A percentile compares a stretch with the other conserved stretches of the same genome.
Evolutionary conservation across 2,113 vertebrate species (phyloP).

Genomic region (Ceuthmochares aereus): DNA sequence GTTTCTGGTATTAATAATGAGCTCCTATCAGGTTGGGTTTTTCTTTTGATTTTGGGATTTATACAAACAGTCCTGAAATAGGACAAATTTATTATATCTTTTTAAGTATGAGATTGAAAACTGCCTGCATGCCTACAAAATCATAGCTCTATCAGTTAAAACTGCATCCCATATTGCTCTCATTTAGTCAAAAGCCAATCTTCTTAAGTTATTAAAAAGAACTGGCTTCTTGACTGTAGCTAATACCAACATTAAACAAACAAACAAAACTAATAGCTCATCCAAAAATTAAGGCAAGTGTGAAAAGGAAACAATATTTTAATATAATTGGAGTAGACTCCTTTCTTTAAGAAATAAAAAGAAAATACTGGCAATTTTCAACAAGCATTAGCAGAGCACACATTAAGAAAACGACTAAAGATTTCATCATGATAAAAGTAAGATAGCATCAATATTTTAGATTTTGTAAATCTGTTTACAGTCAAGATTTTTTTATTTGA

Average conservation of each 20-base stretch:
- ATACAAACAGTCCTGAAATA: not conserved
- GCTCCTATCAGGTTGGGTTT: not conserved
- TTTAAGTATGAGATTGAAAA: not conserved
- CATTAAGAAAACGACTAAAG: not conserved
- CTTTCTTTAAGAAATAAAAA: not conserved
- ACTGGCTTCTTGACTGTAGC: not conserved
- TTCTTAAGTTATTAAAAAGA: not conserved
- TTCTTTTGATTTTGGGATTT: not conserved
- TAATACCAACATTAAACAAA: not conserved
- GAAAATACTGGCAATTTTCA: not conserved
- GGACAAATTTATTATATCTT: not conserved
- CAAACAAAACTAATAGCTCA: not conserved
- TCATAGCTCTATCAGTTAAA: constrained; percentile 1
- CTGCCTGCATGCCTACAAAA: not conserved
- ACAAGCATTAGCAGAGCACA: not conserved
- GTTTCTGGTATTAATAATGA: not conserved
- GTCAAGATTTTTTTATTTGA: constrained; percentile 29
- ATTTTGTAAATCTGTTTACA: constrained; percentile 53
- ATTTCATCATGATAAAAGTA: constrained; percentile 19
- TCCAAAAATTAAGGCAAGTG: not conserved
- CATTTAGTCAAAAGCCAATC: constrained; percentile 7
- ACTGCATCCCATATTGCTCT: not conserved
- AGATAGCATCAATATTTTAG: constrained; percentile 21
- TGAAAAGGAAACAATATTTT: not conserved
- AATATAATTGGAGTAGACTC: not conserved